A percentile compares a stretch with the other conserved stretches of the same genome.
Evolutionary conservation across 2,113 vertebrate species (phyloP).

Genomic region (Saguinus midas): DNA sequence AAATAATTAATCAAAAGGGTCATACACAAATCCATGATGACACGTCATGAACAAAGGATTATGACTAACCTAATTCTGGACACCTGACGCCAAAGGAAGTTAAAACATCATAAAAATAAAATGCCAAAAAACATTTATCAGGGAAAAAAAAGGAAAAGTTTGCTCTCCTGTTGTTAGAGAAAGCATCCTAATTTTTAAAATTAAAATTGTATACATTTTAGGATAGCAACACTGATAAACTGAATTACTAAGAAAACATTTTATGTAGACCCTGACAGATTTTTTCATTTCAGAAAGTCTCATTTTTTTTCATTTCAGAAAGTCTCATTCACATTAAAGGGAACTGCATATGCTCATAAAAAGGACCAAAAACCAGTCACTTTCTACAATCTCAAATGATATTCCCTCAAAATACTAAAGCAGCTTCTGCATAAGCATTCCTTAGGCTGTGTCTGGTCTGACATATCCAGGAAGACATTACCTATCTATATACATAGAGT

Average conservation of each 20-base stretch:
- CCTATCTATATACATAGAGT: neutral
- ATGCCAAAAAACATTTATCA: neutral
- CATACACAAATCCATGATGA: neutral
- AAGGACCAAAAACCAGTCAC: neutral
- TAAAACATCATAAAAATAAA: neutral
- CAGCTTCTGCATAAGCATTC: neutral
- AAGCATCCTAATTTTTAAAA: neutral
- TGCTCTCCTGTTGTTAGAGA: neutral
- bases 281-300: neutral
- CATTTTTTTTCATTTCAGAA: neutral
- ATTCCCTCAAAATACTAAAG: neutral
- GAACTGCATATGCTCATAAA: neutral
- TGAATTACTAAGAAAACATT: neutral
- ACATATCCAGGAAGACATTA: neutral
- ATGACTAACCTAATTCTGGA: neutral
- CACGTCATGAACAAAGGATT: neutral
- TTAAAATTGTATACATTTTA: neutral
- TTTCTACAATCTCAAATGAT: too few relatives aligned
- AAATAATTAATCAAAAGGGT: neutral
- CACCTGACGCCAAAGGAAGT: neutral
- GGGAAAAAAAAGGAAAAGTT: neutral
- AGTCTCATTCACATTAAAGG: neutral
- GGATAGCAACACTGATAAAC: neutral
- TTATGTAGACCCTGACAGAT: neutral
- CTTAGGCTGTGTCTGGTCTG: accelerated